phyloP scores from a whole-genome alignment of 2,888 invertebrate genomes.

The Limnephilus marmoratus region DNA sequence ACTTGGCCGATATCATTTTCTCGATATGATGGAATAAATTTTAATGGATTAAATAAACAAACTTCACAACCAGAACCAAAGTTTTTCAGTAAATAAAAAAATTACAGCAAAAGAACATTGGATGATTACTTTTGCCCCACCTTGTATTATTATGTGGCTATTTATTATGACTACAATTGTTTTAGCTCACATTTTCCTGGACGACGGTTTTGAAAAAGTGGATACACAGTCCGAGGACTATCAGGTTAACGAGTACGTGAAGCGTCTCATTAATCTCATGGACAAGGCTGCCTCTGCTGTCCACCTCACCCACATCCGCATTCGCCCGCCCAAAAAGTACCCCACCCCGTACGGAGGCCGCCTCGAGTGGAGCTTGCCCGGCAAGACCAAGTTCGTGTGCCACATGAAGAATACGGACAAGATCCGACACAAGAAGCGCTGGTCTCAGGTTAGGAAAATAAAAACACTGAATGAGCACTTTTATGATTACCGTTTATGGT shows the following conservation, averaged over 20 bases:
- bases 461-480: not conserved
- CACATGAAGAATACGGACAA: slow-evolving; percentile 98
- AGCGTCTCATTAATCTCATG: slow-evolving; percentile 91
- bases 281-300: slow-evolving; percentile 97
- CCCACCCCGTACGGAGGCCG: slow-evolving; percentile 98
- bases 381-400: slow-evolving; percentile 98
- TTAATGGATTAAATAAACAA: too few relatives aligned
- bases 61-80: too few relatives aligned
- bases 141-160: too few relatives aligned
- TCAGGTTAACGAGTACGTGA: slow-evolving; percentile 97
- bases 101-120: too few relatives aligned
- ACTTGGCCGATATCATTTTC: too few relatives aligned
- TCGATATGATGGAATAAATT: too few relatives aligned
- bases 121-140: too few relatives aligned
- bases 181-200: slow-evolving; percentile 97
- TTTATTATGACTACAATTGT: not conserved
- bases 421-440: slow-evolving; percentile 98
- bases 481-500: too few relatives aligned
- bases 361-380: slow-evolving; percentile 95
- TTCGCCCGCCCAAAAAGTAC: slow-evolving; percentile 93
- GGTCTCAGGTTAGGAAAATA: slow-evolving; percentile 90
- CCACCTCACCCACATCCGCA: slow-evolving; percentile 94
- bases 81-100: too few relatives aligned
- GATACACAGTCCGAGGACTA: slow-evolving; percentile 91
- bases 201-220: slow-evolving; percentile 97